Evolutionary conservation across 2,888 invertebrate species (phyloP).

Genomic region (Eumerus sabulonum): DNA sequence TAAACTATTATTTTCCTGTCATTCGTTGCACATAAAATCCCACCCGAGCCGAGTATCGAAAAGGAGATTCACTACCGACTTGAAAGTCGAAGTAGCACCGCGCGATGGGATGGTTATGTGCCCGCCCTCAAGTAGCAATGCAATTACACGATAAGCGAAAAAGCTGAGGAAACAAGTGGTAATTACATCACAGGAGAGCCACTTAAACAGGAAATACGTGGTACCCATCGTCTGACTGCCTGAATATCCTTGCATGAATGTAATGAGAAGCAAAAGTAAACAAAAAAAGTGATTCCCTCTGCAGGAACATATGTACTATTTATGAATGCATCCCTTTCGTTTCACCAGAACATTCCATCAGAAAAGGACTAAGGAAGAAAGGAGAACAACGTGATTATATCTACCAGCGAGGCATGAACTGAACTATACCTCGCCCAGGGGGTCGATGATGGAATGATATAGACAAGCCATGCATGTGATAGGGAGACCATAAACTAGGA

Average conservation of each 20-base stretch:
- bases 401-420: constrained; percentile 36
- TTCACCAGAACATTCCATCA: not conserved
- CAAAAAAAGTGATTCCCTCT: constrained; percentile 44
- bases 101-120: constrained; percentile 26
- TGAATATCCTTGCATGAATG: constrained; percentile 29
- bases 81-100: not conserved
- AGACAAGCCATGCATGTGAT: not conserved
- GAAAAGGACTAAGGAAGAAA: too few relatives aligned
- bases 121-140: constrained; percentile 43
- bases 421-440: not conserved
- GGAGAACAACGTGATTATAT: constrained; percentile 46
- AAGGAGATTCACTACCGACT: not conserved
- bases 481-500: constrained; percentile 32
- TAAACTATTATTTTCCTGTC: constrained; percentile 68
- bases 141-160: constrained; percentile 64
- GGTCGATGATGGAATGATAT: too few relatives aligned
- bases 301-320: constrained; percentile 47
- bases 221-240: constrained; percentile 46
- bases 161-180: constrained; percentile 65
- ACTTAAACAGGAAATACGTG: constrained; percentile 57
- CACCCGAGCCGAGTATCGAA: constrained; percentile 30
- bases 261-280: constrained; percentile 37
- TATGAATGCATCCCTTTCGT: constrained; percentile 60
- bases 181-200: constrained; percentile 66
- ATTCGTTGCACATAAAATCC: constrained; percentile 62